phyloP scores from a whole-genome alignment of 1,140 invertebrate genomes.

The Paraescarpia echinospica region DNA sequence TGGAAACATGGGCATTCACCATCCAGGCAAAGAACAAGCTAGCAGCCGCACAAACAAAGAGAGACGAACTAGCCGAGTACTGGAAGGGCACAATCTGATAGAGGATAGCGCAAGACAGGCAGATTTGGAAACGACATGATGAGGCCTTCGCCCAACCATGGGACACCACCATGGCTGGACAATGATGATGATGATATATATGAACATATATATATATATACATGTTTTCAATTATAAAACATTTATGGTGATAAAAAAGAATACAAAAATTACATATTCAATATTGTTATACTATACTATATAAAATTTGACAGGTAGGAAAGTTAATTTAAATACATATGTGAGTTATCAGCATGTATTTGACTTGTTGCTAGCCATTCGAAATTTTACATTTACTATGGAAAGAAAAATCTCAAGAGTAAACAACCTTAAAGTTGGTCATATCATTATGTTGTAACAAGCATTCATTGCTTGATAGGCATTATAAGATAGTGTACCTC shows the following conservation, averaged over 20 bases:
- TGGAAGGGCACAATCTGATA: too few relatives aligned
- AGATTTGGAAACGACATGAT: too few relatives aligned
- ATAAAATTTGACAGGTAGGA: not conserved
- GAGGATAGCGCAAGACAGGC: too few relatives aligned
- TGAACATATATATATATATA: not conserved
- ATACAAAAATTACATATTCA: not conserved
- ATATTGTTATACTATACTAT: not conserved
- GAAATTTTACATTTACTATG: too few relatives aligned
- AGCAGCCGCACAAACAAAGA: too few relatives aligned
- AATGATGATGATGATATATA: too few relatives aligned
- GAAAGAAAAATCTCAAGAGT: not conserved
- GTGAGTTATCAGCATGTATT: not conserved
- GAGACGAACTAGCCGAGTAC: too few relatives aligned
- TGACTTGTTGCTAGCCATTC: not conserved
- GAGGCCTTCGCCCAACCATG: too few relatives aligned
- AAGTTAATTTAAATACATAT: not conserved
- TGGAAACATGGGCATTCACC: too few relatives aligned
- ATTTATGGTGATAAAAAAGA: not conserved
- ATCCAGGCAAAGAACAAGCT: too few relatives aligned
- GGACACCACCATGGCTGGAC: too few relatives aligned
- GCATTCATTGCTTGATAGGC: not conserved
- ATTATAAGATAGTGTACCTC: conserved; percentile 30
- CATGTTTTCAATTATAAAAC: not conserved
- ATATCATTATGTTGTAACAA: not conserved
- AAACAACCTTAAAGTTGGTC: not conserved